A percentile compares a stretch with the other conserved stretches of the same genome.
Evolutionary conservation across 2,888 invertebrate genomes (phyloP).

Genomic region (Galeopsomyia nigrocyanea): DNA sequence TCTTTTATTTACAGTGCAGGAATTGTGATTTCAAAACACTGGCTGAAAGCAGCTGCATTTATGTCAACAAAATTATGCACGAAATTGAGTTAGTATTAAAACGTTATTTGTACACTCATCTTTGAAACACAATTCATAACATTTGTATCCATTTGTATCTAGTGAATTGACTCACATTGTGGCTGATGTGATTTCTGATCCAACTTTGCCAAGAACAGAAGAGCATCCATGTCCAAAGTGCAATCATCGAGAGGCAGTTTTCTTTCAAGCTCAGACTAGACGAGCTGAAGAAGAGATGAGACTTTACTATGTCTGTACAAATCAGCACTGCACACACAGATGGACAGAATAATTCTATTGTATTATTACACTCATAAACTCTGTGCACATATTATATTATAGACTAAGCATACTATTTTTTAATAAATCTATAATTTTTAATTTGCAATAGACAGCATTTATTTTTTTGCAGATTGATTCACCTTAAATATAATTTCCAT

Average conservation of each 20-base stretch:
- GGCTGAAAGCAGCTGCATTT: constrained; percentile 98
- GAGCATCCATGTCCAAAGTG: constrained; percentile 99
- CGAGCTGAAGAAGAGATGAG: constrained; percentile 99
- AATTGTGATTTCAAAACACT: constrained; percentile 98
- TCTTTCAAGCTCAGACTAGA: constrained; percentile 97
- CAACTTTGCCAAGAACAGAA: constrained; percentile 96
- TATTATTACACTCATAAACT: background rate
- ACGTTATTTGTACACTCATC: background rate
- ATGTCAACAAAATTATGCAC: constrained; percentile 99
- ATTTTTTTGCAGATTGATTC: too few species aligned
- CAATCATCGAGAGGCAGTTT: constrained; percentile 94
- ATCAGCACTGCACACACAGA: constrained; percentile 90
- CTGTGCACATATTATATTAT: constrained; percentile 15
- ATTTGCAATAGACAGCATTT: too few species aligned
- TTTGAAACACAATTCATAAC: constrained; percentile 12
- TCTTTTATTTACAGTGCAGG: constrained; percentile 76
- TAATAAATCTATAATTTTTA: constrained; percentile 24
- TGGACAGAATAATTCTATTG: constrained; percentile 86
- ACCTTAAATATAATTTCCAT: too few species aligned
- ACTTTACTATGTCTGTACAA: constrained; percentile 96
- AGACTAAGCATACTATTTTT: constrained; percentile 14
- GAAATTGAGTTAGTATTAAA: constrained; percentile 91
- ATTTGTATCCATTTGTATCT: constrained; percentile 49
- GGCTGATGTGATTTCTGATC: constrained; percentile 98
- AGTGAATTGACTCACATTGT: constrained; percentile 98